A percentile compares a stretch with the other conserved stretches of the same genome.
phyloP scores from a whole-genome alignment of 2,888 invertebrate genomes.

The Chymomyza caudatula region DNA sequence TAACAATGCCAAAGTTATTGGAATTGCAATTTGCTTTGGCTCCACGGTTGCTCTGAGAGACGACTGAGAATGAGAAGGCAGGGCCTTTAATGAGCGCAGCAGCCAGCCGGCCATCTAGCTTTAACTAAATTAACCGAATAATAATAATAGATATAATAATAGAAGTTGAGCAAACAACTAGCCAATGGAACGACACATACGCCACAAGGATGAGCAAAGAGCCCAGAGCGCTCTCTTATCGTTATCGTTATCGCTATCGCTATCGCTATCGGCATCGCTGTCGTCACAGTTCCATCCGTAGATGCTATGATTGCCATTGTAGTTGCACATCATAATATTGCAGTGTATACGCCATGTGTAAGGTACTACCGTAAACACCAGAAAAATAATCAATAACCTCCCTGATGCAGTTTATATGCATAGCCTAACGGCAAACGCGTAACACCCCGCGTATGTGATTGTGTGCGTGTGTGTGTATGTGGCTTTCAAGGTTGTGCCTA shows the following conservation, averaged over 20 bases:
- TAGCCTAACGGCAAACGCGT: background rate
- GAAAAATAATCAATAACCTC: background rate
- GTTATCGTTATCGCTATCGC: too few relatives aligned
- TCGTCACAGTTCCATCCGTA: too few relatives aligned
- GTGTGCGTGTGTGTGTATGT: background rate
- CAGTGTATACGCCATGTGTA: background rate
- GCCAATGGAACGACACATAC: too few relatives aligned
- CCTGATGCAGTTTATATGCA: background rate
- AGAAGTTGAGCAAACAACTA: background rate
- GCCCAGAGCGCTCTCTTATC: too few relatives aligned
- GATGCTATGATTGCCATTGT: too few relatives aligned
- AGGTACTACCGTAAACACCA: background rate
- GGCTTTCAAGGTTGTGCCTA: background rate
- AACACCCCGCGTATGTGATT: background rate
- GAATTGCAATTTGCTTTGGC: background rate
- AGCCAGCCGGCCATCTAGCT: too few relatives aligned
- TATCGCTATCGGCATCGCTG: too few relatives aligned
- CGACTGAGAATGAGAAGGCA: too few relatives aligned
- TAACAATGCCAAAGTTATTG: background rate
- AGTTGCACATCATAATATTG: background rate
- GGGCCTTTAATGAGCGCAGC: background rate
- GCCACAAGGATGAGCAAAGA: too few relatives aligned
- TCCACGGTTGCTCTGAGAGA: too few relatives aligned
- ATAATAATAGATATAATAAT: too few relatives aligned
- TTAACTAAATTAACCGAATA: background rate